Percentiles rank a stretch among this genome's conserved stretches.
Conservation (phyloP, 2,888 invertebrate genomes). For the Reticulitermes lucifugus region DNA sequence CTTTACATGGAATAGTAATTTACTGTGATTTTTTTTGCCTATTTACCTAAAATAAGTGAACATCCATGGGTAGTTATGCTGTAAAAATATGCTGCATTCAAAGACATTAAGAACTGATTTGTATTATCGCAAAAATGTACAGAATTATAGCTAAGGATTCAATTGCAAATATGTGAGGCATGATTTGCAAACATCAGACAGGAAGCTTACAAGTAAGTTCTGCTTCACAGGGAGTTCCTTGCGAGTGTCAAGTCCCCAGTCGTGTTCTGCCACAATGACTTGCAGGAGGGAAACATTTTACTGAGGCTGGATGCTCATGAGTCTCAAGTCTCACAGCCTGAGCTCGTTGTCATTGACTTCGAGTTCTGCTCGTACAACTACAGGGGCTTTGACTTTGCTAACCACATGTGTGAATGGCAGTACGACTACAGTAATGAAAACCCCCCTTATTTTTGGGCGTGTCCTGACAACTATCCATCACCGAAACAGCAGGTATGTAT, state of each 20-base stretch:
- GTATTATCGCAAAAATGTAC: no score
- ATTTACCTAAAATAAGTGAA: no score
- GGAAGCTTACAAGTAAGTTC: not conserved
- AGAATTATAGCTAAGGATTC: no score
- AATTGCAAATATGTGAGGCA: no score
- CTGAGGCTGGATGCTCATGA: conserved; percentile 58
- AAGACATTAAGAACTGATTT: no score
- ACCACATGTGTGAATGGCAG: conserved; percentile 67
- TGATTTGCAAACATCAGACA: no score
- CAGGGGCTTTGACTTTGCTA: conserved; percentile 68
- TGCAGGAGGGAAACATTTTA: conserved; percentile 66
- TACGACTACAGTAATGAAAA: conserved; percentile 64
- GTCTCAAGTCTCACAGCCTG: conserved; percentile 20
- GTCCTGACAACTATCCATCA: conserved; percentile 63
- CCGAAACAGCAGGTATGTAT: conserved; percentile 64
- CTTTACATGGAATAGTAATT: no score
- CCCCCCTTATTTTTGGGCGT: conserved; percentile 63
- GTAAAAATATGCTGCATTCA: no score
- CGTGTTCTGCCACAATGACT: conserved; percentile 68
- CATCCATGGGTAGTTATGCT: no score
- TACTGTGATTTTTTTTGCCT: no score
- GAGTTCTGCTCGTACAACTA: conserved; percentile 69
- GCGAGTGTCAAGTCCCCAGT: conserved; percentile 64
- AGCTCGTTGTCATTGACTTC: conserved; percentile 65
- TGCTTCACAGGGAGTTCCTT: conserved; percentile 50